These are phyloP conservation scores for Columba livia DNA, from an alignment of 2,113 vertebrate species.

Conservation along the genomic window DNA sequence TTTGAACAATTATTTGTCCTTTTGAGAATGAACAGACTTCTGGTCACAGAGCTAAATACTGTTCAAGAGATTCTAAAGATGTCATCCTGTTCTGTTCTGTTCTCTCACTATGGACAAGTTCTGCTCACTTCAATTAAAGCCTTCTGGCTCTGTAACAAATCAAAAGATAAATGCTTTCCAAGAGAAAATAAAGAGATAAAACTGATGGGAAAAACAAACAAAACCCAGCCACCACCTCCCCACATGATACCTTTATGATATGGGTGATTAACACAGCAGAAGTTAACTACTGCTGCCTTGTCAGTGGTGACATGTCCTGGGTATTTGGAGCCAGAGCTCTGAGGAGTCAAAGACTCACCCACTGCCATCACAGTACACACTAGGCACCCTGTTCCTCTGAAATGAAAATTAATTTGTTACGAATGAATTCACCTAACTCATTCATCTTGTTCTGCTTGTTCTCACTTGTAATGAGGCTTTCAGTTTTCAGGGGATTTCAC, in stretches of 20 bases:
- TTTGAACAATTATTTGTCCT: neutral
- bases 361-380: fast-evolving
- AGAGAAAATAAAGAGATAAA: neutral
- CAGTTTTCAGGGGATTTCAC: neutral
- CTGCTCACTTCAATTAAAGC: neutral
- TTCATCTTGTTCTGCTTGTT: neutral
- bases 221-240: too few relatives aligned
- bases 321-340: neutral
- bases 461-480: neutral
- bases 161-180: neutral
- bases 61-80: neutral
- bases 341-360: neutral
- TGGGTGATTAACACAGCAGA: neutral
- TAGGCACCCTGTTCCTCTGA: neutral
- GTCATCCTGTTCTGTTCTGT: neutral
- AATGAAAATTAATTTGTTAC: neutral
- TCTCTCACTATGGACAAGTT: neutral
- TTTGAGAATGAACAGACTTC: neutral
- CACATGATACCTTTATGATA: neutral
- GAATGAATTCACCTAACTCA: neutral
- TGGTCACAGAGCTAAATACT: neutral
- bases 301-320: neutral
- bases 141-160: neutral
- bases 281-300: neutral
- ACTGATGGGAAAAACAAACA: neutral